Base-by-base conservation (phyloP, 2,113 vertebrate species). In the Elephantulus edwardii region DNA sequence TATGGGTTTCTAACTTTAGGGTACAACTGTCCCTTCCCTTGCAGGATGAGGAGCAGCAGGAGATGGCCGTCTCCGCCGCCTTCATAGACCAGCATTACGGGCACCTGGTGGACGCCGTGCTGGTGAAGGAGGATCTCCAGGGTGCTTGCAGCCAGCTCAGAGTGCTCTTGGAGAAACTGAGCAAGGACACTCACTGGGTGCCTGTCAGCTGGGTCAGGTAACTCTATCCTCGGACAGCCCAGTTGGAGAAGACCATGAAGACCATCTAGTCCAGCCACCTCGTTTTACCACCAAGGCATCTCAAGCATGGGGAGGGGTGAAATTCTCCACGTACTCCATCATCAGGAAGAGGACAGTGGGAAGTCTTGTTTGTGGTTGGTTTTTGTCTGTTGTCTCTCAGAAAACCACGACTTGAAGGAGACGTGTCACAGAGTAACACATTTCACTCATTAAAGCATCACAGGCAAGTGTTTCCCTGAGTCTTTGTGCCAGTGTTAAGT, bases 21-120 rank as follows among this genome's bases (percentile, higher is more conserved):
- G 50, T 5, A 3, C 22, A 30, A 42, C 8, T 13, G 16, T 17
- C 68, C n/a, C 38, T 97, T 90, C 87, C 77, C 93, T 93, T 92
- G 48, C 97, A 99, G 99, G 98, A 98, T 52, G 98, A 99, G 50
- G 98, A 99, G 87, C 97, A 98, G 33, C 98, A 98, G 88, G 98
- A 99, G 92, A 98, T 99, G 96, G 97, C 95, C 8, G 97, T 98
- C 83, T 98, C 99, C 0, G 98, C 98, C 2, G 97, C 98, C 75
- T 98, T 97, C 95, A 98, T 99, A 68, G 98, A 99, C 40, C 98
- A 98, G 95, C 97, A 97, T 86, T 99, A 98, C 0, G 98, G 99
- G 83, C 98, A 99, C 71, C 97, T 98, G 97, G 98, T 98, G 91
- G 98, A 99, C 84, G 96, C 98, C 0, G 95, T 99, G 2, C 94